These are phyloP conservation scores for Lagopus muta DNA, from an alignment of 2,113 vertebrate species.

Conservation along the genomic window DNA sequence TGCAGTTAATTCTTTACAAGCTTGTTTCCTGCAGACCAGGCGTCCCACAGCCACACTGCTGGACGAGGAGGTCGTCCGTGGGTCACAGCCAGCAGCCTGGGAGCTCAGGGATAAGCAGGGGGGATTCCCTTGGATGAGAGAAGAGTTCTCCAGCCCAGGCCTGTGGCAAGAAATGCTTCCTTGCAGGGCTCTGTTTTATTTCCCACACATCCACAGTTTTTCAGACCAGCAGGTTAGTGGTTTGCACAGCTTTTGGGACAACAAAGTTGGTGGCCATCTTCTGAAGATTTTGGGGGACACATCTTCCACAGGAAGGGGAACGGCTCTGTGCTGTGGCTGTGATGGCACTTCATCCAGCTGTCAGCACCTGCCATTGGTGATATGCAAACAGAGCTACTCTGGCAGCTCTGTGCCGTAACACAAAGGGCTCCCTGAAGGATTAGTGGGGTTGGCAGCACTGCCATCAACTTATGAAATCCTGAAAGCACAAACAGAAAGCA, in stretches of 20 bases:
- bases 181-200: background rate
- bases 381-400: background rate
- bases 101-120: background rate
- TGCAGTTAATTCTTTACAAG: background rate
- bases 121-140: background rate
- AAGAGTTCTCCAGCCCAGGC: accelerated
- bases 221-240: background rate
- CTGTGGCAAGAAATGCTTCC: background rate
- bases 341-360: background rate
- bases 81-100: background rate
- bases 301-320: background rate
- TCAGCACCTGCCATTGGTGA: background rate
- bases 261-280: background rate
- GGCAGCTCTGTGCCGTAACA: too few relatives aligned
- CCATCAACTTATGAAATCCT: background rate
- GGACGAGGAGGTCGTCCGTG: background rate
- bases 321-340: background rate
- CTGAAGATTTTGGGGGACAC: background rate
- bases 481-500: background rate
- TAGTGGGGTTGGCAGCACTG: background rate
- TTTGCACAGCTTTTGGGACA: background rate
- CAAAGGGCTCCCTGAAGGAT: background rate
- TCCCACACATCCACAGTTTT: background rate
- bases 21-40: background rate
- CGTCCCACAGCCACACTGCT: accelerated